Base-by-base conservation (phyloP, 23 tunicate species). In the Ciona savignyi region DNA sequence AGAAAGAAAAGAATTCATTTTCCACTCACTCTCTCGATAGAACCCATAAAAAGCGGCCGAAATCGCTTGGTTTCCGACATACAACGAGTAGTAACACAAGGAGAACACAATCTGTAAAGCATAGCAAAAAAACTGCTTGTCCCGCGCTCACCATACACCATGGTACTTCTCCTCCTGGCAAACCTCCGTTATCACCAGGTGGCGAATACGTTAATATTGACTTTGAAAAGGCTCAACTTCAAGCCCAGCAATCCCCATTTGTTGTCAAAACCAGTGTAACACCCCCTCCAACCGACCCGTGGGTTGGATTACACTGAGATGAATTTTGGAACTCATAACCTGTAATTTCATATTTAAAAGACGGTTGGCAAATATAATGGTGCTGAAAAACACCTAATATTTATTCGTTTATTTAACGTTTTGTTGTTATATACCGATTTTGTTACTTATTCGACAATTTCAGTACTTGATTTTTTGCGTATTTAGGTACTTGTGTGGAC, bases 121-220 rank as follows among this genome's bases (percentile, higher is more conserved):
- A 85, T n/a, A 60, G 33, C 34, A 70, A 71, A 25, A 85, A 73
- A 33, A 27, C 68, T 9, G 60, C 62, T n/a, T n/a, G n/a, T 61
- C 51, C 48, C 32, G 6, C 48, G 15, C 21, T 68, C 23, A 35
- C 32, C 33, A 6, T 27, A 1, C 33, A 62, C 24, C 62, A 34
- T 22, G 33, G 31, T 31, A 0, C 48, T 9, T 4, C 71, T 22
- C 25, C 78, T 21, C 49, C 78, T 9, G 25, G 32, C 1, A 73
- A 32, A 56, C 34, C 79, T 29, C 82, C 79, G 21, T 29, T 26
- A 1, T 72, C 86, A 21, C 86, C 86, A 2, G 83, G 79, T 30
- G 95, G 95, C 31, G 95, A 87, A 64, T 87, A 87, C 32, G 95
- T 87, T 30, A 67, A 77, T 68, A 87, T 87, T 51, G 86, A 87